phyloP scores from a whole-genome alignment of 2,797 vertebrate genomes.

The Pangasius sanitwongsei region DNA sequence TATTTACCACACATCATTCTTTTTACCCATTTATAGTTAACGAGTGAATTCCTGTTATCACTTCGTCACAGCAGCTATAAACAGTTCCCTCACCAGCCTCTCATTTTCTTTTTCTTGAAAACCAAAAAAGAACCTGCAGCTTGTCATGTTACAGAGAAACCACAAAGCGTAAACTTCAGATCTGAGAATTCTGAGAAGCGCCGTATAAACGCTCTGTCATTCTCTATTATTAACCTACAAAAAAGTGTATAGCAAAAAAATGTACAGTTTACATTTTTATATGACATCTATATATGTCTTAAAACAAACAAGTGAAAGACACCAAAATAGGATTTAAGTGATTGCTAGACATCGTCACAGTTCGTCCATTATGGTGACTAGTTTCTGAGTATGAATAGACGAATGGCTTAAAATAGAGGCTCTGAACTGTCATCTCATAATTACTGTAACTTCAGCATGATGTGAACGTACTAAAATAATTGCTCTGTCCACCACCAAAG shows the following conservation, averaged over 20 bases:
- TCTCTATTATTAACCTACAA: too few relatives aligned
- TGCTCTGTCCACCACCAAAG: conserved; percentile 12
- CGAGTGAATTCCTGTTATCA: background rate
- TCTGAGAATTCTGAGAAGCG: background rate
- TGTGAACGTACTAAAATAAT: conserved; percentile 10
- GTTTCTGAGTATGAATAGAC: background rate
- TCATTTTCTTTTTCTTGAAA: background rate
- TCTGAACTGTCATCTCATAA: conserved; percentile 8
- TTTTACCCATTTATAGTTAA: background rate
- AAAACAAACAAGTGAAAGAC: background rate
- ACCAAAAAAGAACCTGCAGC: conserved; percentile 1
- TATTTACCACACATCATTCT: background rate
- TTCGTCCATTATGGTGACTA: background rate
- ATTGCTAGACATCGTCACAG: background rate
- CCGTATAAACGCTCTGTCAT: background rate
- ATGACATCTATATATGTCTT: background rate
- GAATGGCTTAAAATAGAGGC: background rate
- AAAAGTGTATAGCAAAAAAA: background rate
- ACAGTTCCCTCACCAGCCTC: background rate
- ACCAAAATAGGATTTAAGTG: background rate
- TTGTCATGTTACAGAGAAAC: background rate
- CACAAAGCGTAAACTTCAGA: background rate
- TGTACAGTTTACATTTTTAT: background rate
- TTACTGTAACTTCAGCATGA: conserved; percentile 12
- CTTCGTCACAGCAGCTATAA: background rate